A percentile compares a stretch with the other conserved stretches of the same genome.
Conservation (phyloP, 2,888 invertebrate genomes). For the Phengaris alcon region DNA sequence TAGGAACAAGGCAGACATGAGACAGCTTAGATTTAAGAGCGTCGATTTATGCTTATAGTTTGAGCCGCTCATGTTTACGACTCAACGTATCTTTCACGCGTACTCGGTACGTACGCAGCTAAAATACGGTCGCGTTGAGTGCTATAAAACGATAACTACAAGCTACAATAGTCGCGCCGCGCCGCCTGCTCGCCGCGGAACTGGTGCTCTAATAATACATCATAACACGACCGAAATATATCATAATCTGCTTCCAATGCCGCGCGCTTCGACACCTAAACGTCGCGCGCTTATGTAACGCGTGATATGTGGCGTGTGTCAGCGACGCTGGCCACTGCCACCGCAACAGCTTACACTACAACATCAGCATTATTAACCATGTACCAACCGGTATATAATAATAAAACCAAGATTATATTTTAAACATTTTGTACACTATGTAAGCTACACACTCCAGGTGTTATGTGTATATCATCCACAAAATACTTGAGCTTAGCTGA, state of each 20-base stretch:
- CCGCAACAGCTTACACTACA: too few species aligned
- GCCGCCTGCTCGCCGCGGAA: conserved; percentile 31
- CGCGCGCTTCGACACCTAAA: conserved; percentile 21
- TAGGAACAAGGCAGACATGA: background rate
- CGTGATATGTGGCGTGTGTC: background rate
- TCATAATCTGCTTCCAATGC: conserved; percentile 29
- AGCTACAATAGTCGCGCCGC: conserved; percentile 3
- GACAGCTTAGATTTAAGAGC: background rate
- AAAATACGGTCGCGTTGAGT: conserved; percentile 1
- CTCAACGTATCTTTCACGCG: background rate
- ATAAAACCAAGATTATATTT: too few species aligned
- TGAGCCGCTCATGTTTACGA: background rate
- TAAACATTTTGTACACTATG: too few species aligned
- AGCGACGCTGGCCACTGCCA: background rate
- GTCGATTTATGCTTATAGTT: background rate
- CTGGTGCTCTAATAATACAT: conserved; percentile 32
- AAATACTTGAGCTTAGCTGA: background rate
- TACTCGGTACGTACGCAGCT: background rate
- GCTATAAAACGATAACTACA: background rate
- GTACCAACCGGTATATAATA: too few species aligned
- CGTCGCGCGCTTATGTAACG: conserved; percentile 10
- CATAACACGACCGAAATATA: conserved; percentile 29
- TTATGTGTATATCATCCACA: background rate
- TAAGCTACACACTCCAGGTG: background rate
- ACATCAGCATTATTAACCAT: too few species aligned